Evolutionary conservation across 2,888 invertebrate species (phyloP), one percentile per base, ranked within the genome.

Genomic region (Gortyna flavago): DNA sequence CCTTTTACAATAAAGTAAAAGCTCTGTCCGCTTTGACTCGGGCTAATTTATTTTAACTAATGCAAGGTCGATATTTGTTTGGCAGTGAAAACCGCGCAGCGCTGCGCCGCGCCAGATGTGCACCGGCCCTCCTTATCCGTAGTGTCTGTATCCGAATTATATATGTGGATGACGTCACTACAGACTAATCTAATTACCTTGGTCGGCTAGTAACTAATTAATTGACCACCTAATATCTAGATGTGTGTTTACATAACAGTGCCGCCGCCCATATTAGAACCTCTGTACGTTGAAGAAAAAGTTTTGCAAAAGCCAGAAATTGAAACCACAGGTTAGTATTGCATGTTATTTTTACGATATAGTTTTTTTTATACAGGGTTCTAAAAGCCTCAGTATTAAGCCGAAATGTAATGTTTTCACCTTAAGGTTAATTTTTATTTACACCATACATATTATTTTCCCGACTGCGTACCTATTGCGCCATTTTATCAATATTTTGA

Each of bases 181-280:
- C 18, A 21, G 1, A 51, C 7, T 59, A n/a, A 16, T 79, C 66
- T 81, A 35, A 61, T n/a, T 67, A 54, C 62, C 81, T 66, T 81
- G 51, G 66, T 81, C 21, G 8, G 51, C 51, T 74, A 16, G 29
- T 69, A 67, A 82, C 75, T 84, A 84, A 81, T 84, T 77, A 67
- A 77, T 75, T 61, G 76, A 85, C 61, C 75, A 80, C 66, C 32
- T 80, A 77, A 84, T 79, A 66, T 74, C 25, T 66, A 62, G 35
- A 66, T 62, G 70, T 81, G 77, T 89, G 84, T 88, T 83, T 85
- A 77, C 71, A 75, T 90, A 91, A 92, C 91, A 95, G 96, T 96
- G 91, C 96, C 96, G 35, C 94, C 95, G 70, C 92, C 94, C 3
- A 88, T 91, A 62, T 93, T 96, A 62, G 94, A 95, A 90, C 96